Evolutionary conservation across 2,888 invertebrate species (phyloP).

Genomic region (Pachymerium ferrugineum): DNA sequence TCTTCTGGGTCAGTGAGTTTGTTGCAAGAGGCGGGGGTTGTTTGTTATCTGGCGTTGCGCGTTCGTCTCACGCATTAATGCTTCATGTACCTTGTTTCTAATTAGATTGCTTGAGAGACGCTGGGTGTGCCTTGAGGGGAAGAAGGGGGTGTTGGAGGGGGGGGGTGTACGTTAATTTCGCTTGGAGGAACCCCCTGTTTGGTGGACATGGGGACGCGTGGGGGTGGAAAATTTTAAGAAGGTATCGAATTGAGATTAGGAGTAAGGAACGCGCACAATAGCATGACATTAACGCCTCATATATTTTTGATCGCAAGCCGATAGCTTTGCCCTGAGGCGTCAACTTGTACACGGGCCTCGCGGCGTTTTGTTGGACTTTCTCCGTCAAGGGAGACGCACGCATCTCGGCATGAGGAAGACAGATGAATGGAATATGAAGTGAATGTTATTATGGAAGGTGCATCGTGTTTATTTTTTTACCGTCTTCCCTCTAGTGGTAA

Average conservation of each 20-base stretch:
- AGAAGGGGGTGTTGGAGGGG: not conserved
- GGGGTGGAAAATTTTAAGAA: conserved; percentile 33
- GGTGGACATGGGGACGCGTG: conserved; percentile 27
- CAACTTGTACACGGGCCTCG: conserved; percentile 23
- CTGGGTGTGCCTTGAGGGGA: not conserved
- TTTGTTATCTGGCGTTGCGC: conserved; percentile 30
- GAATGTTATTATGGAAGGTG: too few species aligned
- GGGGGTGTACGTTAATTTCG: not conserved
- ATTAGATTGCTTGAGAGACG: conserved; percentile 31
- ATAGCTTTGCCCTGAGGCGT: conserved; percentile 27
- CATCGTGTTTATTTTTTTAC: too few species aligned
- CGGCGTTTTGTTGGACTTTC: conserved; percentile 22
- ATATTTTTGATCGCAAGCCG: conserved; percentile 29
- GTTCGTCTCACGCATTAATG: conserved; percentile 32
- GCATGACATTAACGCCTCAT: conserved; percentile 29
- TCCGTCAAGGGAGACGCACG: conserved; percentile 12
- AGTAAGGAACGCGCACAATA: conserved; percentile 18
- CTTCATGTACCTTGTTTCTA: conserved; percentile 33
- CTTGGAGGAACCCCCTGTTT: conserved; percentile 12
- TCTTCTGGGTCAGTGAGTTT: conserved; percentile 16
- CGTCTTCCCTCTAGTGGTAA: too few species aligned
- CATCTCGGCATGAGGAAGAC: not conserved
- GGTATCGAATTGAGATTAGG: conserved; percentile 34
- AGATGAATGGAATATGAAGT: too few species aligned
- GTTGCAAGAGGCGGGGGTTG: not conserved